Evolutionary conservation across 2,797 vertebrate genomes (phyloP), one percentile per base, ranked within the genome.

Genomic region (Ibycter americanus): DNA sequence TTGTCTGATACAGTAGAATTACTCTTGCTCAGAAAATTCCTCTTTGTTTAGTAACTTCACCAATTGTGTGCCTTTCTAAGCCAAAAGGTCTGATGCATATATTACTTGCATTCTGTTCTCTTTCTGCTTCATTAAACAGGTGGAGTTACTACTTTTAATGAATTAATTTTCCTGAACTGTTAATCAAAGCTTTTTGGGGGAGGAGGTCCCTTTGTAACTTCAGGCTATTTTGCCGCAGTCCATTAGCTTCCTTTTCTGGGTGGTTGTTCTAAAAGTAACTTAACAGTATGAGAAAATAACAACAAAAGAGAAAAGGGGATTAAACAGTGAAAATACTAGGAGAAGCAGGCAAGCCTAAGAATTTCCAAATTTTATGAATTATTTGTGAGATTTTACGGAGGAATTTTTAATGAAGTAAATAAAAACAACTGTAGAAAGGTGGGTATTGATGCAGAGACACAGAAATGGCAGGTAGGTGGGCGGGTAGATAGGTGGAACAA

Each of bases 101-200:
- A 51, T 13, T 55, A 26, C 19, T 62, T 84, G 20, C 29, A 4
- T 81, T 62, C 14, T 63, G 13, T 78, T 88, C 21, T 20, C 49
- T 65, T 90, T 68, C 44, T 51, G 20, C 12, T 83, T 87, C 59
- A 11, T 49, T 52, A 47, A 78, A 72, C 46, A 0, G 0, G 15
- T 23, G n/a, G 27, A 59, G 13, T 88, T n/a, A 20, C 9, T 66
- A 58, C 21, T 85, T 84, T n/a, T 70, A 70, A 66, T 68, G 2
- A 72, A 59, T 82, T 36, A 6, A 31, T 80, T 82, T 87, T 86
- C 34, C n/a, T 51, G 20, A 87, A 61, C 5, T 0, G 2, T 26
- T 73, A 44, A 32, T 31, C 7, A 26, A 3, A 5, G 5, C 8
- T 7, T n/a, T 11, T 19, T 4, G 4, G 18, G 6, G 6, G 7